Evolutionary conservation across 2,797 vertebrate genomes (phyloP), one percentile per base, ranked within the genome.

Genomic region (Kryptopterus vitreolus): DNA sequence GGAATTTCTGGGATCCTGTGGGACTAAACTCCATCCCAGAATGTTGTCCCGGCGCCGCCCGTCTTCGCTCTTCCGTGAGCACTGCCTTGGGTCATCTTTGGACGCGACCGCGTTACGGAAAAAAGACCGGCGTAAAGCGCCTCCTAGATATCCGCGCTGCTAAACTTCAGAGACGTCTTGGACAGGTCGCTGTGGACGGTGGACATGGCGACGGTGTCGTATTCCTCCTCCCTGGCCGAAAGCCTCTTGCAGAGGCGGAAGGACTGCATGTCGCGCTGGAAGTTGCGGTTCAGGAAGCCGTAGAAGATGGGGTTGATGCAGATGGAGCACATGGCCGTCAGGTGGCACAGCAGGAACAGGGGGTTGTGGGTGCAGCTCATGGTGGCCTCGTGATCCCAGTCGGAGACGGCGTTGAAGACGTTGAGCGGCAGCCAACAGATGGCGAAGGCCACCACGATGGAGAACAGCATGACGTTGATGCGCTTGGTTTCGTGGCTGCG

Each of bases 131-230:
- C 20, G 43, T 24, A 61, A 16, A 4, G 24, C 10, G 20, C 50
- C 61, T 10, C 22, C 53, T 81, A 86, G 33, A 84, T 33, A 26
- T 94, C 84, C 4, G 94, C 90, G 82, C 94, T 95, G 85, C 92
- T 89, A 80, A 95, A 94, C 82, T 93, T 95, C 82, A 95, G 73
- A 62, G 95, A 95, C 20, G 92, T 94, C 90, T 95, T 96, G 46
- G 95, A 96, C 82, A 96, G 90, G 87, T 96, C 95, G 0, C 95
- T 95, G 29, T 96, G 93, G 91, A 96, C 91, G 77, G 95, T 96
- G n/a, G 95, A 96, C 95, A 96, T 96, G 74, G 95, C 95, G 80
- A 96, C 94, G 0, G 94, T 95, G 81, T 96, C 95, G 63, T 95
- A 96, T 83, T 96, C 95, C 20, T 95, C 94, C 29, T 95, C 93